Conservation (phyloP, 2,888 invertebrate species). For the Erpobdella octoculata region DNA sequence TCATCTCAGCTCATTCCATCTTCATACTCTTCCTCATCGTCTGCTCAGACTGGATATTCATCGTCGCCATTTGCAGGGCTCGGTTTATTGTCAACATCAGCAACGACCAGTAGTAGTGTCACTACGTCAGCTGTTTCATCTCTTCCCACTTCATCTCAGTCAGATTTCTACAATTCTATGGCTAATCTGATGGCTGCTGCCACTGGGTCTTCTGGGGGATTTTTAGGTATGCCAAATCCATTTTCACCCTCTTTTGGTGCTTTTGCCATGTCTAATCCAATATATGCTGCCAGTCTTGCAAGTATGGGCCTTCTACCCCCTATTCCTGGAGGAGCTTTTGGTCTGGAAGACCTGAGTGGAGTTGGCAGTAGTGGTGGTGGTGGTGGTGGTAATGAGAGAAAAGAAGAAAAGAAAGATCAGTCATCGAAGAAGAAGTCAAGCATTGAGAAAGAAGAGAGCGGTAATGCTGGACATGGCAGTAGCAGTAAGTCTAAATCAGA, state of each 20-base stretch:
- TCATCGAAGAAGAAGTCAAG: slow-evolving; percentile 4
- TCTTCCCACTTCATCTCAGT: no score
- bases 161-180: slow-evolving; percentile 29
- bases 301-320: slow-evolving; percentile 31
- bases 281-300: slow-evolving; percentile 39
- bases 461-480: neutral
- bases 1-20: neutral
- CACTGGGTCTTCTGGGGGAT: slow-evolving; percentile 54
- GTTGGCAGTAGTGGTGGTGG: neutral
- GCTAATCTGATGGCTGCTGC: slow-evolving; percentile 46
- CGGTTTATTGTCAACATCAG: neutral
- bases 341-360: neutral
- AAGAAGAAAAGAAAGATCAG: neutral
- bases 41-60: neutral
- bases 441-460: neutral
- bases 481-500: neutral
- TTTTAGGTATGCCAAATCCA: slow-evolving; percentile 8
- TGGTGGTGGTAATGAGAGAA: neutral
- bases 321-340: neutral
- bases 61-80: slow-evolving; percentile 6
- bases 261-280: slow-evolving; percentile 53
- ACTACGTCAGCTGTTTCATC: slow-evolving; percentile 1
- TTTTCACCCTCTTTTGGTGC: slow-evolving; percentile 34
- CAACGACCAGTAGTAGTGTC: neutral
- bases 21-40: slow-evolving; percentile 13